A percentile compares a stretch with the other conserved stretches of the same genome.
Conservation (phyloP, 2,797 vertebrate genomes). For the Holocentrus rufus region DNA sequence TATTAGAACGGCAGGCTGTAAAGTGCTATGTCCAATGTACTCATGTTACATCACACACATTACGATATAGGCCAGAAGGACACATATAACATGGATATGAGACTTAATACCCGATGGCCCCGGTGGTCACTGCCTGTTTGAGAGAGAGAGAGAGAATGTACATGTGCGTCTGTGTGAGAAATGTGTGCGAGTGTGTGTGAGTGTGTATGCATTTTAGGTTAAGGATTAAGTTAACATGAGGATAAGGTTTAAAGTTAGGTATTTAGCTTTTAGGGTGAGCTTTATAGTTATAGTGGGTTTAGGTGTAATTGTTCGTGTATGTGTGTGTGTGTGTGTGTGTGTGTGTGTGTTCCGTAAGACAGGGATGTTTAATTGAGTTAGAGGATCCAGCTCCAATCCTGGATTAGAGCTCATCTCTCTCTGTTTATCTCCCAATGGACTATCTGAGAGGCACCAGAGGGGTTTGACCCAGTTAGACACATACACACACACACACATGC, state of each 20-base stretch:
- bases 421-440: constrained; percentile 64
- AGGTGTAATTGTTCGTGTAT: neutral
- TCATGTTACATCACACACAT: constrained; percentile 10
- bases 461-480: constrained; percentile 69
- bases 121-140: neutral
- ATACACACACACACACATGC: constrained; percentile 27
- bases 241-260: constrained; percentile 16
- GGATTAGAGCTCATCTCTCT: constrained; percentile 71
- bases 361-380: constrained; percentile 76
- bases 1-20: neutral
- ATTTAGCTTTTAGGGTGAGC: no score
- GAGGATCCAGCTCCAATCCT: constrained; percentile 68
- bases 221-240: neutral
- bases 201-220: neutral
- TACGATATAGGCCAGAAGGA: neutral
- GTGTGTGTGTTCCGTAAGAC: constrained; percentile 27
- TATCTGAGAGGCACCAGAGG: constrained; percentile 54
- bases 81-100: constrained; percentile 2
- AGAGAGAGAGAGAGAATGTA: neutral
- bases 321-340: constrained; percentile 12
- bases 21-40: neutral
- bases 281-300: no score
- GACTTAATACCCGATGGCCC: neutral
- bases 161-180: no score
- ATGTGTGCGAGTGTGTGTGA: no score